Evolutionary conservation across 2,888 invertebrate genomes (phyloP).

Genomic region (Chloroclysta siterata): DNA sequence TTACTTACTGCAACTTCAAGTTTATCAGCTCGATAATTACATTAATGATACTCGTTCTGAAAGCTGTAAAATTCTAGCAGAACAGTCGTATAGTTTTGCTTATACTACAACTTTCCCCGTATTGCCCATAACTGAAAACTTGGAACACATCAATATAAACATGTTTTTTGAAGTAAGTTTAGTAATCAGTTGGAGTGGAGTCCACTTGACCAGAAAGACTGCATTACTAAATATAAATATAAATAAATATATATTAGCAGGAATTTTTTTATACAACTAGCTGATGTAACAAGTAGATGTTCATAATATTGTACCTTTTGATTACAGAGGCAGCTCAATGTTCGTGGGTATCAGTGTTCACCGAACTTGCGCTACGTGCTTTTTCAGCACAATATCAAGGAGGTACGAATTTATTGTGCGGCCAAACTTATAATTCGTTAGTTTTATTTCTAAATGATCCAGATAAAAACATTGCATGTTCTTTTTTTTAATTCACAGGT

Average conservation of each 20-base stretch:
- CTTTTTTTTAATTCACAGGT: constrained; percentile 86
- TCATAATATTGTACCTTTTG: constrained; percentile 45
- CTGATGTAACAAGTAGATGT: constrained; percentile 1
- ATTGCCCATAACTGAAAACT: constrained; percentile 9
- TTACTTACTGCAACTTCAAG: background rate
- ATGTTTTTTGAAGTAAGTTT: too few relatives aligned
- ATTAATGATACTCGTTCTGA: constrained; percentile 8
- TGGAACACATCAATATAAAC: background rate
- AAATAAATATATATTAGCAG: too few relatives aligned
- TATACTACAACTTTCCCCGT: background rate
- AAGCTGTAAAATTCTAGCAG: background rate
- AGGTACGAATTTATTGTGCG: constrained; percentile 80
- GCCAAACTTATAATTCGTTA: background rate
- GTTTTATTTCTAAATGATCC: background rate
- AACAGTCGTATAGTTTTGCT: constrained; percentile 7
- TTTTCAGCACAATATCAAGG: constrained; percentile 95
- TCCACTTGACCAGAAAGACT: too few relatives aligned
- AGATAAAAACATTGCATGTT: constrained; percentile 31
- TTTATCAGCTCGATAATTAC: constrained; percentile 8
- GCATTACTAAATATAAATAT: too few relatives aligned
- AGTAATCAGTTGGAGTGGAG: too few relatives aligned
- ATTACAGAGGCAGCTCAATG: constrained; percentile 93
- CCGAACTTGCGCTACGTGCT: constrained; percentile 94
- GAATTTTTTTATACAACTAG: too few relatives aligned
- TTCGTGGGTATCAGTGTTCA: constrained; percentile 94